These are phyloP conservation scores for Griposia aprilina DNA, from an alignment of 2,888 invertebrate genomes.

Conservation along the genomic window DNA sequence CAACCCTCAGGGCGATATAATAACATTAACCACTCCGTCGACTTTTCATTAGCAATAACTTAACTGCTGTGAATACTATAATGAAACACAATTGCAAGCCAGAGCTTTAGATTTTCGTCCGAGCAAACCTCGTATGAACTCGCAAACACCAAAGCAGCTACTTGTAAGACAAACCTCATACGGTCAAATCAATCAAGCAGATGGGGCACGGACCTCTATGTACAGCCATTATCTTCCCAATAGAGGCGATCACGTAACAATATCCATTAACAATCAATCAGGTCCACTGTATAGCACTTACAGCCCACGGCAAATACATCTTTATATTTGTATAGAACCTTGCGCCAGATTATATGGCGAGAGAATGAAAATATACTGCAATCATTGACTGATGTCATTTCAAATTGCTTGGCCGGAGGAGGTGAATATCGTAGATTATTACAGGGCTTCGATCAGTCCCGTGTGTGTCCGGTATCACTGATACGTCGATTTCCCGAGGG, in stretches of 20 bases:
- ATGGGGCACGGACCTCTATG: conserved; percentile 57
- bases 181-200: conserved; percentile 70
- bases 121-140: conserved; percentile 56
- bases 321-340: conserved; percentile 70
- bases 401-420: conserved; percentile 77
- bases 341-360: conserved; percentile 72
- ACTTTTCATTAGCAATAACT: conserved; percentile 88
- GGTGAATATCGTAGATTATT: conserved; percentile 79
- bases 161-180: conserved; percentile 66
- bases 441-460: conserved; percentile 74
- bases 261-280: conserved; percentile 83
- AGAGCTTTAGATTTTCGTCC: conserved; percentile 70
- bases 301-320: conserved; percentile 72
- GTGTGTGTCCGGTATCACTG: conserved; percentile 80
- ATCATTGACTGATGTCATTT: conserved; percentile 80
- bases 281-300: conserved; percentile 71
- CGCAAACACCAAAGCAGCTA: conserved; percentile 54
- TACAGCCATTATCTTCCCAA: conserved; percentile 68
- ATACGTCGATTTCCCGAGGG: conserved; percentile 79
- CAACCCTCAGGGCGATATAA: conserved; percentile 76
- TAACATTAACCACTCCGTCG: conserved; percentile 78
- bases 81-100: conserved; percentile 72
- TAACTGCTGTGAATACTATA: conserved; percentile 76
- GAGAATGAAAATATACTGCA: conserved; percentile 77
- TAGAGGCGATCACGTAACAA: conserved; percentile 76